A percentile compares a stretch with the other conserved stretches of the same genome.
These are phyloP conservation scores for Aplocera efformata DNA, from an alignment of 2,888 invertebrate genomes.

Conservation along the genomic window DNA sequence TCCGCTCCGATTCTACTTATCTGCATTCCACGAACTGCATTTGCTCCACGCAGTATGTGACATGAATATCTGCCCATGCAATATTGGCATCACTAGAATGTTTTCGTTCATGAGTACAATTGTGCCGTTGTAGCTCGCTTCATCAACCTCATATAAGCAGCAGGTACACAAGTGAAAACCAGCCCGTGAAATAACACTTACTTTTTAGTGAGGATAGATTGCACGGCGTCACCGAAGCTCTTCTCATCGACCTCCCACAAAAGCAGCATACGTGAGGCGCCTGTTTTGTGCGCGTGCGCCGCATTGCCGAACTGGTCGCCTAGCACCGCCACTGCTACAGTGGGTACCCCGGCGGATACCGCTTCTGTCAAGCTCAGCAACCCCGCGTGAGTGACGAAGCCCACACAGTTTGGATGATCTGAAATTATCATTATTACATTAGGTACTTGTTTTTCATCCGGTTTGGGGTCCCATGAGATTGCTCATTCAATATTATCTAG, in stretches of 20 bases:
- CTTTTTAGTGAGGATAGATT: conserved; percentile 62
- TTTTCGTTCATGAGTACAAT: too few relatives aligned
- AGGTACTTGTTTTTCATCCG: neutral
- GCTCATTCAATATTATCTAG: too few relatives aligned
- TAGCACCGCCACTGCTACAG: conserved; percentile 74
- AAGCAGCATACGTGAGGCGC: conserved; percentile 58
- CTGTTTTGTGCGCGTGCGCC: conserved; percentile 40
- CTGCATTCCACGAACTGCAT: too few relatives aligned
- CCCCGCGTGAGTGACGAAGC: conserved; percentile 73
- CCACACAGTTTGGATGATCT: conserved; percentile 82
- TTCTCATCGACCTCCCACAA: conserved; percentile 63
- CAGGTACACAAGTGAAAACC: too few relatives aligned
- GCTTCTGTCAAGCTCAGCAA: conserved; percentile 76
- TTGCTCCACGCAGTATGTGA: too few relatives aligned
- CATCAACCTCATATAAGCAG: too few relatives aligned
- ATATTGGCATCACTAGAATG: too few relatives aligned
- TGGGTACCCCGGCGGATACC: conserved; percentile 74
- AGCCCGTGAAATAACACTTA: conserved; percentile 44
- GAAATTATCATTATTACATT: conserved; percentile 7
- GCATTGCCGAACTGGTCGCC: conserved; percentile 74
- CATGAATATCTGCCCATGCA: too few relatives aligned
- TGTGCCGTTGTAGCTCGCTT: neutral
- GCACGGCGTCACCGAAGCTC: conserved; percentile 53
- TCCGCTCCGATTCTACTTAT: too few relatives aligned
- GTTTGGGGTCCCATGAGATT: too few relatives aligned